These are phyloP conservation scores for Leptopilina boulardi DNA, from an alignment of 1,140 invertebrate genomes.

Conservation along the genomic window DNA sequence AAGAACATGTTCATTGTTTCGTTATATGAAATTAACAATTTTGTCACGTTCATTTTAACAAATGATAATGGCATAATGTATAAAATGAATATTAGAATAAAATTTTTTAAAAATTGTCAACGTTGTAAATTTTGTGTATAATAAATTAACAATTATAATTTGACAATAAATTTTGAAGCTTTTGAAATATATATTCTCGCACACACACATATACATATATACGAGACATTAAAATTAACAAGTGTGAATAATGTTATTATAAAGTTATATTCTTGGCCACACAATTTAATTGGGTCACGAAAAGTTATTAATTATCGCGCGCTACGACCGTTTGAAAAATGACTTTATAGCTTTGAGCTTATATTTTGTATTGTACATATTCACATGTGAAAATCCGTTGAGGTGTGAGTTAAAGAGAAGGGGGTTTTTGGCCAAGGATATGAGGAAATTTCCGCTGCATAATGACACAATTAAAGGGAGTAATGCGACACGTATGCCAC, in stretches of 20 bases:
- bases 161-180: too few relatives aligned
- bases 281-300: conserved; percentile 16
- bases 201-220: too few relatives aligned
- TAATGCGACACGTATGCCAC: conserved; percentile 49
- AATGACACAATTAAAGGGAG: conserved; percentile 55
- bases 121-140: too few relatives aligned
- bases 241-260: neutral
- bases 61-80: too few relatives aligned
- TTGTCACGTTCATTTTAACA: too few relatives aligned
- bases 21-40: too few relatives aligned
- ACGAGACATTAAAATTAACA: neutral
- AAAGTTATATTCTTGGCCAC: neutral
- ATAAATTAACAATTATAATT: too few relatives aligned
- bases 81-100: too few relatives aligned
- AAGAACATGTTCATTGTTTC: too few relatives aligned
- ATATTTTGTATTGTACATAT: neutral
- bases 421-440: conserved; percentile 20
- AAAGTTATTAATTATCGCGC: neutral
- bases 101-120: too few relatives aligned
- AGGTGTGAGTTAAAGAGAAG: conserved; percentile 4
- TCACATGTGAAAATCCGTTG: neutral
- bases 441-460: conserved; percentile 50
- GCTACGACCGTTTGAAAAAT: conserved; percentile 2
- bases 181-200: too few relatives aligned
- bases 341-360: neutral